These are phyloP conservation scores for Drosophila nr. perissopoda DNA, from an alignment of 2,888 invertebrate genomes.

Conservation along the genomic window DNA sequence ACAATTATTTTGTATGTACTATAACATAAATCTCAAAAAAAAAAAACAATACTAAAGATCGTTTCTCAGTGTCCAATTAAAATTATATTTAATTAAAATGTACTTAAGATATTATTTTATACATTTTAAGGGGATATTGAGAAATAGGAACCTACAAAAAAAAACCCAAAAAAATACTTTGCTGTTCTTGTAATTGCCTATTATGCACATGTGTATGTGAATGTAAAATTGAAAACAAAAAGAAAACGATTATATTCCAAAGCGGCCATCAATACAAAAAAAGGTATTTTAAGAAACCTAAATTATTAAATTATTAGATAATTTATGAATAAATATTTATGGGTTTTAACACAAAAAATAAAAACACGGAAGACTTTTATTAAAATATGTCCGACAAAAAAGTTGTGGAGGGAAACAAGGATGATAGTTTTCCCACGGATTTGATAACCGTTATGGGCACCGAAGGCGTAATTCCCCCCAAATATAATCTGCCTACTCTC, in stretches of 20 bases:
- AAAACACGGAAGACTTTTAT: neutral
- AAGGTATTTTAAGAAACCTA: slow-evolving; percentile 37
- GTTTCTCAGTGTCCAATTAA: slow-evolving; percentile 27
- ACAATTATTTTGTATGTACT: slow-evolving; percentile 50
- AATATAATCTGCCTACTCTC: slow-evolving; percentile 75
- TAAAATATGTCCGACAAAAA: slow-evolving; percentile 15
- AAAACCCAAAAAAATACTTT: slow-evolving; percentile 30
- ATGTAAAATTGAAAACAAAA: slow-evolving; percentile 24
- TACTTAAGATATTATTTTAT: slow-evolving; percentile 6
- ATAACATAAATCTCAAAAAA: slow-evolving; percentile 9
- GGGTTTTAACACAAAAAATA: slow-evolving; percentile 67
- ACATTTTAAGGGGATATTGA: slow-evolving; percentile 14
- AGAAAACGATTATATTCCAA: slow-evolving; percentile 45
- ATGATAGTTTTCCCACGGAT: slow-evolving; percentile 82
- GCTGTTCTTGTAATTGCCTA: slow-evolving; percentile 51
- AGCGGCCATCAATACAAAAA: slow-evolving; percentile 46
- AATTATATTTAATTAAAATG: slow-evolving; percentile 4
- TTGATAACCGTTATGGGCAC: slow-evolving; percentile 81
- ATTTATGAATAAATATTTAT: slow-evolving; percentile 75
- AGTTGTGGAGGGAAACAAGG: slow-evolving; percentile 82
- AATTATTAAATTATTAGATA: slow-evolving; percentile 55
- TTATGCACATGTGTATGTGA: slow-evolving; percentile 30
- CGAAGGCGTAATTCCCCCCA: slow-evolving; percentile 82
- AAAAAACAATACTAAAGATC: slow-evolving; percentile 16
- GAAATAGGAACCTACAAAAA: slow-evolving; percentile 1